These are phyloP conservation scores for Dendrocincla tyrannina DNA, from an alignment of 2,797 vertebrate species.

Conservation along the genomic window DNA sequence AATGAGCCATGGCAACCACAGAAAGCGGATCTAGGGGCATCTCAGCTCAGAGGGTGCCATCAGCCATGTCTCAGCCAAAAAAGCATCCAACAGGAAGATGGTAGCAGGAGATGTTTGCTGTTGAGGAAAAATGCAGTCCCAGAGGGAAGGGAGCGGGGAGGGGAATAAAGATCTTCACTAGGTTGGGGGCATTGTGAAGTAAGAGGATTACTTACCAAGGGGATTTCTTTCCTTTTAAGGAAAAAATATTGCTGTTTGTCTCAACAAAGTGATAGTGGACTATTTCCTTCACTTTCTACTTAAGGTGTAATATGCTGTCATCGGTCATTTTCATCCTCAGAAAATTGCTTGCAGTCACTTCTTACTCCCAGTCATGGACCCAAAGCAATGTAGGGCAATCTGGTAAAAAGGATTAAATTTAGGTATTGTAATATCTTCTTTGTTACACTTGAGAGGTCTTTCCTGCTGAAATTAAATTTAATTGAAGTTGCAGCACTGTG, in stretches of 20 bases:
- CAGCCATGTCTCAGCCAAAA: neutral
- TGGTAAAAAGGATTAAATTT: constrained; percentile 28
- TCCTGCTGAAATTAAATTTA: constrained; percentile 37
- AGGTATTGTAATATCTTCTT: constrained; percentile 18
- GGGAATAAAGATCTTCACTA: neutral
- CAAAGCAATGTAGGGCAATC: neutral
- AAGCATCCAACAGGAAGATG: neutral
- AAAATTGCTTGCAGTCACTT: neutral
- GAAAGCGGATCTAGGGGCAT: neutral
- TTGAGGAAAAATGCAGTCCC: neutral
- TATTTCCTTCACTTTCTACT: neutral
- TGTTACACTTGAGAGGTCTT: constrained; percentile 40
- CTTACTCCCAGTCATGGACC: neutral
- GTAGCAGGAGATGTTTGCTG: neutral
- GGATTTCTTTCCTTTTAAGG: neutral
- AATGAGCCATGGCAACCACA: neutral
- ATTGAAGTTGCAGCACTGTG: neutral
- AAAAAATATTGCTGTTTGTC: neutral
- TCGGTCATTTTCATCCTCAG: neutral
- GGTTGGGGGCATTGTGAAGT: neutral
- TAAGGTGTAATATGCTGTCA: neutral
- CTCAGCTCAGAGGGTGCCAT: neutral
- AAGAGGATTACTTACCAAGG: neutral
- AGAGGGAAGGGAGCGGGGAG: neutral
- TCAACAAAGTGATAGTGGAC: neutral